Base-by-base conservation (phyloP, 2,888 invertebrate genomes). In the Scaptomyza flava region DNA sequence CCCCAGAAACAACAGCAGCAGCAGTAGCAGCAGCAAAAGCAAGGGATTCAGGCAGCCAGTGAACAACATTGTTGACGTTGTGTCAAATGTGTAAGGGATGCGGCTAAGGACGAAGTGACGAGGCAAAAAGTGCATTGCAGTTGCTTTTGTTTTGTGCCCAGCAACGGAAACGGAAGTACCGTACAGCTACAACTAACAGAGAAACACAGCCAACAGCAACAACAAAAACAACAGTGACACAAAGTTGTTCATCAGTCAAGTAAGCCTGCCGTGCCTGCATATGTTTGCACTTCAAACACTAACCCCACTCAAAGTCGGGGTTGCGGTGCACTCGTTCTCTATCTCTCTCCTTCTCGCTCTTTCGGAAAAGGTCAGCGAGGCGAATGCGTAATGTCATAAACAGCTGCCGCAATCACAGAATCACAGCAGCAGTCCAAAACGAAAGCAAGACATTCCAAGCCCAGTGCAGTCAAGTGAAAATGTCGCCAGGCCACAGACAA, bases 331-430 rank as follows among this genome's bases (percentile, higher is more conserved):
- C 33, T 38, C 45, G 46, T 20, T 34, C 14, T 14, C 9, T 51
- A 7, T 3, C 20, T 6, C 11, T 2, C 30, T 33, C 12, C 20
- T 7, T 6, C 9, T 67, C 67, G 72, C 17, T 8, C 12, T 20
- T 3, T 12, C 20, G 45, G 42, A 63, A 70, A 72, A 67, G 81
- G 81, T 83, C 87, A 86, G 67, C 86, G 81, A 82, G 78, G 82
- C 82, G 82, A 78, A 83, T 82, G 84, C 78, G 81, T 86, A 81
- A 82, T 82, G 86, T 86, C 82, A 82, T 80, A 82, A 82, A 73
- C 82, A 82, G 86, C 87, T 86, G 84, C 68, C 64, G 78, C 78
- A 83, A 83, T 86, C 81, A 73, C 81, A 73, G 73, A 82, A 75
- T 85, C 86, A 75, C 82, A 81, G 82, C 80, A 72, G 69, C 64